phyloP scores from a whole-genome alignment of 2,888 invertebrate genomes.

The Phasia obesa region DNA sequence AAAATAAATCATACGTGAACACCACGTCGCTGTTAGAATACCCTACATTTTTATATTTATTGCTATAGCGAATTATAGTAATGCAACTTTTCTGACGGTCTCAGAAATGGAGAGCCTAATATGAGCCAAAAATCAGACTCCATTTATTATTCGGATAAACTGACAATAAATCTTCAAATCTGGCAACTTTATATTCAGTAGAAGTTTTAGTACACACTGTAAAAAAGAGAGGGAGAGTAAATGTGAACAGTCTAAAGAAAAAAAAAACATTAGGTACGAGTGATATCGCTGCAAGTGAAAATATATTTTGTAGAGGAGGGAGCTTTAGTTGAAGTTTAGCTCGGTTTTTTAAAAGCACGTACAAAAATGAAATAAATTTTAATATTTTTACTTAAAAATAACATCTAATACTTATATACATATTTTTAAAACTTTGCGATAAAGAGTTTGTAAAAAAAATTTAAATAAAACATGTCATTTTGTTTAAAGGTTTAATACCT shows the following conservation, averaged over 20 bases:
- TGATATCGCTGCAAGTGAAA: slow-evolving; percentile 68
- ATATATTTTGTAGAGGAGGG: slow-evolving; percentile 62
- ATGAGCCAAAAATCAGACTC: too few species aligned
- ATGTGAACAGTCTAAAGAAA: slow-evolving; percentile 11
- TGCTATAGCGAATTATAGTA: too few species aligned
- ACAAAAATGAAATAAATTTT: slow-evolving; percentile 51
- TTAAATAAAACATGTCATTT: slow-evolving; percentile 59
- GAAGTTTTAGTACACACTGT: slow-evolving; percentile 3
- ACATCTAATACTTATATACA: slow-evolving; percentile 21
- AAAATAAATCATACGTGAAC: too few species aligned
- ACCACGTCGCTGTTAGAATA: too few species aligned
- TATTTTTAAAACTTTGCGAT: background rate
- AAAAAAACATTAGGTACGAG: slow-evolving; percentile 17
- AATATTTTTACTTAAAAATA: slow-evolving; percentile 40
- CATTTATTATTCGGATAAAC: too few species aligned
- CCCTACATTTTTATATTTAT: too few species aligned
- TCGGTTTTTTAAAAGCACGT: slow-evolving; percentile 71
- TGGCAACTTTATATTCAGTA: background rate
- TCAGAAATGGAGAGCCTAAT: too few species aligned
- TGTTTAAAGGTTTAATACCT: slow-evolving; percentile 39
- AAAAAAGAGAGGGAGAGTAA: slow-evolving; percentile 32
- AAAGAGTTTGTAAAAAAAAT: slow-evolving; percentile 1
- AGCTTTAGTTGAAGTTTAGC: slow-evolving; percentile 71
- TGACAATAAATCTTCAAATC: background rate
- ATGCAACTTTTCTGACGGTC: too few species aligned